Percentiles rank a stretch among this genome's conserved stretches.
Conservation (phyloP, 2,888 invertebrate species). For the Embidobia sp. region DNA sequence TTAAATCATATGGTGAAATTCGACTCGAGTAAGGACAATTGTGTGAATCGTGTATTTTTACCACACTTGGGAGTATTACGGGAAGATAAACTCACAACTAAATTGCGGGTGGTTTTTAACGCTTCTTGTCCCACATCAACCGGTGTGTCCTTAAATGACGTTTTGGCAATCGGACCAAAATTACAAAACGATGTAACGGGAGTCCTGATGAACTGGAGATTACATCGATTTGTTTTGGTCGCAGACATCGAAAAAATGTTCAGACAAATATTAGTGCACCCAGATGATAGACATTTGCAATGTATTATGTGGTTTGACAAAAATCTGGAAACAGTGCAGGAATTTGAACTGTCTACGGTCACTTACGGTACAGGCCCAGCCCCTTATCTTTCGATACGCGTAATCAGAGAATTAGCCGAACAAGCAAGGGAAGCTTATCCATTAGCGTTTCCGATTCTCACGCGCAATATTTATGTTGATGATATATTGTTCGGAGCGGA, state of each 20-base stretch:
- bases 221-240: background rate
- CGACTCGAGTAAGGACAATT: too few species aligned
- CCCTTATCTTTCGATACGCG: background rate
- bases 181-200: too few species aligned
- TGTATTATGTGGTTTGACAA: background rate
- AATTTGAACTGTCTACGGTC: background rate
- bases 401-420: too few species aligned
- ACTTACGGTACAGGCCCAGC: background rate
- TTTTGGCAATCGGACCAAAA: background rate
- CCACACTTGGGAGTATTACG: conserved; percentile 10
- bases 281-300: background rate
- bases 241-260: conserved; percentile 8
- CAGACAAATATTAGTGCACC: background rate
- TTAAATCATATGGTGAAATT: too few species aligned
- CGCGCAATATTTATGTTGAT: too few species aligned
- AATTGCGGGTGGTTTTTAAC: conserved; percentile 20
- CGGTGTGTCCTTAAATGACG: background rate
- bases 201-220: background rate
- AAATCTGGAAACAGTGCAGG: too few species aligned
- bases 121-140: background rate
- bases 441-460: too few species aligned
- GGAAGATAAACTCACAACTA: background rate
- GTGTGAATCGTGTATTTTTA: background rate
- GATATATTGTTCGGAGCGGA: too few species aligned
- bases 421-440: too few species aligned